Conservation (phyloP, 2,113 vertebrate genomes). For the Sitta europaea region DNA sequence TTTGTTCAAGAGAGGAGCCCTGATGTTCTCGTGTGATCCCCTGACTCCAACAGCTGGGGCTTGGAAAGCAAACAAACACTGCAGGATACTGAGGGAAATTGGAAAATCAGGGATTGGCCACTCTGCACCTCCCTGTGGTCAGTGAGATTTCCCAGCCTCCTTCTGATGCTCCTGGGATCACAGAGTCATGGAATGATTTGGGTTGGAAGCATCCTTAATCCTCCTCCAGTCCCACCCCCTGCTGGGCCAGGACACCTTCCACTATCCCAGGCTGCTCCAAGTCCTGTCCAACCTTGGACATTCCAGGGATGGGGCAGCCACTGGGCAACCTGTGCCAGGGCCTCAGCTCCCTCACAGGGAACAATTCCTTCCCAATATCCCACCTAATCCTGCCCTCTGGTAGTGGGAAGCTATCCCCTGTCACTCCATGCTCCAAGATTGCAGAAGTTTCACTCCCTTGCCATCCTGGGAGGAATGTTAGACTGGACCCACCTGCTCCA, state of each 20-base stretch:
- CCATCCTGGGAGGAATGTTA: accelerated
- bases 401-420: background rate
- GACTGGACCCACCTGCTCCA: background rate
- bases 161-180: background rate
- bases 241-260: background rate
- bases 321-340: background rate
- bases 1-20: slow-evolving; percentile 34
- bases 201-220: background rate
- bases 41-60: slow-evolving; percentile 24
- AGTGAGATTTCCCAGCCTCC: background rate
- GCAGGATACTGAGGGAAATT: background rate
- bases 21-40: slow-evolving; percentile 32
- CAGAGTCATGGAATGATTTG: background rate
- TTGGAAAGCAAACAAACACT: slow-evolving; percentile 10
- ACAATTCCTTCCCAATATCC: background rate
- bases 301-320: background rate
- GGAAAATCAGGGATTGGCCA: background rate
- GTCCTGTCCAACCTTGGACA: accelerated
- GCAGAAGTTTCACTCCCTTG: background rate
- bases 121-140: background rate
- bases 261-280: accelerated
- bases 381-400: accelerated
- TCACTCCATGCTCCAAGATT: background rate
- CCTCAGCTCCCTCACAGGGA: accelerated
- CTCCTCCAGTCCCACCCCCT: accelerated